Conservation (phyloP, 2,797 vertebrate genomes). For the Hyperoplus immaculatus region DNA sequence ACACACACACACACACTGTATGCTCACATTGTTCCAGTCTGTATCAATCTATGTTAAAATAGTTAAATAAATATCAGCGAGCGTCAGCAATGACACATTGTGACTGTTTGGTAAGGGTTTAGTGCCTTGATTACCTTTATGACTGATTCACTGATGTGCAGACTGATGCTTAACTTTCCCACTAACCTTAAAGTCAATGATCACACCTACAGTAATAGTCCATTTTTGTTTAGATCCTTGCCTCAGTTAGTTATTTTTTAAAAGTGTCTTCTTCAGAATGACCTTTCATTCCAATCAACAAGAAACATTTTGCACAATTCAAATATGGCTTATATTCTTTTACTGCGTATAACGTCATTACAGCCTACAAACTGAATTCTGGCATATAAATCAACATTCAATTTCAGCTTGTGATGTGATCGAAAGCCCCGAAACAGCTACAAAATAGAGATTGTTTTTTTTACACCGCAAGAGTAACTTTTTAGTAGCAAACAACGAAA, state of each 20-base stretch:
- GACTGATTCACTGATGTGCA: background rate
- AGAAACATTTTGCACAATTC: too few species aligned
- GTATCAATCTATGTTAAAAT: background rate
- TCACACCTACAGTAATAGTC: background rate
- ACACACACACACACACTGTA: background rate
- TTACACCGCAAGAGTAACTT: background rate
- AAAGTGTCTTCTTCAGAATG: background rate
- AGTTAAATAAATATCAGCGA: conserved; percentile 1
- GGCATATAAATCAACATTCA: too few species aligned
- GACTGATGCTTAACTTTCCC: background rate
- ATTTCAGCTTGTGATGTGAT: background rate
- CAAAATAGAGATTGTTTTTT: background rate
- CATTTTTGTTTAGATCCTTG: background rate
- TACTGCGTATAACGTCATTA: too few species aligned
- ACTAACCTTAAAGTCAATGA: background rate
- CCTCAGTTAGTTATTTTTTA: background rate
- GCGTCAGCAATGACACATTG: too few species aligned
- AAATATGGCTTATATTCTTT: too few species aligned
- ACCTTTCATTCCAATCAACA: background rate
- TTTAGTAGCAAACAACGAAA: background rate
- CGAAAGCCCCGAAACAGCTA: background rate
- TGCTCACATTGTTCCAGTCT: background rate
- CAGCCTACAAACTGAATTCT: too few species aligned
- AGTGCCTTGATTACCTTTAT: background rate
- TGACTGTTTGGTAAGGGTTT: background rate